Percentiles rank a stretch among this genome's conserved stretches.
Evolutionary conservation across 2,888 invertebrate species (phyloP).

Genomic region (Hecatera dysodea): DNA sequence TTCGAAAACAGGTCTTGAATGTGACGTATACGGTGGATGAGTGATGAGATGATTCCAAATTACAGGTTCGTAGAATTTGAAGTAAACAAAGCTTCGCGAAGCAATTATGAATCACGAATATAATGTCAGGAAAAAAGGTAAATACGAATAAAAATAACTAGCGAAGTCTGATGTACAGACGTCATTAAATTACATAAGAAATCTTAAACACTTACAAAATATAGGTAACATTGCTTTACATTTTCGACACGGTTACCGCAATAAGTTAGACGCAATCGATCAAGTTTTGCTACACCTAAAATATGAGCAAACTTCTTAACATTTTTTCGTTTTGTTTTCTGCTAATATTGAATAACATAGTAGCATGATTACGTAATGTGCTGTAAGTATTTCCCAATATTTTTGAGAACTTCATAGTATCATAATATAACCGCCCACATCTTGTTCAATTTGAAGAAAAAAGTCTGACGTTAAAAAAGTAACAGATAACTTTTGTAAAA

Average conservation of each 20-base stretch:
- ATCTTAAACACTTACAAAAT: conserved; percentile 60
- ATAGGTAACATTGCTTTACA: conserved; percentile 58
- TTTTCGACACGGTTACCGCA: conserved; percentile 60
- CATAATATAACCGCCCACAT: no score
- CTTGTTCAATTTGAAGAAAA: no score
- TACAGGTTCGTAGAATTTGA: conserved; percentile 28
- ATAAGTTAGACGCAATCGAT: conserved; percentile 58
- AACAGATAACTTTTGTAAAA: no score
- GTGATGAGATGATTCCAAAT: conserved; percentile 53
- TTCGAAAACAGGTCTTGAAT: conserved; percentile 22
- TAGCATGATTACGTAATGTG: conserved; percentile 8
- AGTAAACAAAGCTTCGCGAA: conserved; percentile 34
- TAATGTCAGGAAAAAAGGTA: conserved; percentile 10
- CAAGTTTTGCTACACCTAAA: conserved; percentile 34
- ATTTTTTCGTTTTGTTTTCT: conserved; percentile 28
- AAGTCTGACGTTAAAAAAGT: no score
- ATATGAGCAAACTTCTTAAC: conserved; percentile 34
- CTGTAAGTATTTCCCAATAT: conserved; percentile 19
- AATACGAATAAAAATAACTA: conserved; percentile 26
- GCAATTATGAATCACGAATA: conserved; percentile 33
- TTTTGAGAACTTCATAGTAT: not conserved
- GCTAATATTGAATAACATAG: conserved; percentile 20
- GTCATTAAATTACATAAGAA: conserved; percentile 54
- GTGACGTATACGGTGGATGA: conserved; percentile 9
- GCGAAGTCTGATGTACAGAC: conserved; percentile 22